phyloP scores from a whole-genome alignment of 2,113 vertebrate species.

The Abramis brama region DNA sequence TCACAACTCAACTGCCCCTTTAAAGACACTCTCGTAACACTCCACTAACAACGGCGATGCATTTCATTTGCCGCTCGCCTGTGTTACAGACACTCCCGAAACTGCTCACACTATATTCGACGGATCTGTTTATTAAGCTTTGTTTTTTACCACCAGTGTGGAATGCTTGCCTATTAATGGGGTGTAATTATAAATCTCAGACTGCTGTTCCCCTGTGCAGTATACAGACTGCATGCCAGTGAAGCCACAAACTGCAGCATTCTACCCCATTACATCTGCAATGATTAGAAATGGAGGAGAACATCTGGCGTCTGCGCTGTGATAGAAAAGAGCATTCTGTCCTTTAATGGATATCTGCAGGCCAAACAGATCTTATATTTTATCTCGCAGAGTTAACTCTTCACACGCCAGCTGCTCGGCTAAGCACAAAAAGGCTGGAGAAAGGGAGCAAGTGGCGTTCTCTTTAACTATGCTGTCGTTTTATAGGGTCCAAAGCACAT shows the following conservation, averaged over 20 bases:
- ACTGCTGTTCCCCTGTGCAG: conserved; percentile 85
- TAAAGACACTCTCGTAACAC: conserved; percentile 19
- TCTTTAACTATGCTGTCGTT: conserved; percentile 19
- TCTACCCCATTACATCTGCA: conserved; percentile 99
- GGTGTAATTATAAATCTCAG: conserved; percentile 96
- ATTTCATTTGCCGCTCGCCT: conserved; percentile 22
- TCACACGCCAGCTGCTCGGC: conserved; percentile 63
- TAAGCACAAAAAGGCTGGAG: conserved; percentile 34
- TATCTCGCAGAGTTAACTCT: conserved; percentile 88
- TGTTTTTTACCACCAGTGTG: conserved; percentile 86
- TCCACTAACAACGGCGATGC: conserved; percentile 10
- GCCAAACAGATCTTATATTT: conserved; percentile 87
- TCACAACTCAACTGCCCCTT: conserved; percentile 34
- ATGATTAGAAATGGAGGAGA: conserved; percentile 96
- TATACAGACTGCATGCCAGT: conserved; percentile 94
- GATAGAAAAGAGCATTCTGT: conserved; percentile 92
- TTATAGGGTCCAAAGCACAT: not conserved
- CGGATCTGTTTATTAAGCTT: conserved; percentile 86
- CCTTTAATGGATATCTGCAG: conserved; percentile 98
- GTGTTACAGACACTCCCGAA: conserved; percentile 14
- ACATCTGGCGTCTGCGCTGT: conserved; percentile 97
- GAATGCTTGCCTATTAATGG: conserved; percentile 94
- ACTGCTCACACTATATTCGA: not conserved
- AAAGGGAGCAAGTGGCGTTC: conserved; percentile 59
- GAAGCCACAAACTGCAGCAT: conserved; percentile 96